Base-by-base conservation (phyloP, 2,113 vertebrate species). In the Shinisaurus crocodilurus region DNA sequence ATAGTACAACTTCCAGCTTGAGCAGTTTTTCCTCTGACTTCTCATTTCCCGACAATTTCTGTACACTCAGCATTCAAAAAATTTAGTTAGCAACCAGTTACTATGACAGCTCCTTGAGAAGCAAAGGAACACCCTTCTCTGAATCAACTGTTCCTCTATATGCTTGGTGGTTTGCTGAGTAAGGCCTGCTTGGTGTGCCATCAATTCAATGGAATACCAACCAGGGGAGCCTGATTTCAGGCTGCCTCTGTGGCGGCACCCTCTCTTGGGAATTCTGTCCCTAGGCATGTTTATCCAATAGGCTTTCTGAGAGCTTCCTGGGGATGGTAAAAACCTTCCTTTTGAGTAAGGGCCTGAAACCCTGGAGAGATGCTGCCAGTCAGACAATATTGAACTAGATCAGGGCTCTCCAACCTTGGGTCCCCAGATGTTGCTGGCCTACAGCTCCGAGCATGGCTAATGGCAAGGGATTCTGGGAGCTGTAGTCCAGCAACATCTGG, bases 71-170 rank as follows among this genome's bases (percentile, higher is more conserved):
- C 85, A 25, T 75, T 86, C 34, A 32, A 60, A 0, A 10, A 5
- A 18, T 7, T 20, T 43, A 43, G 9, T 0, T 8, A 4, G 7
- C 0, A 29, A 37, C 63, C 89, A 54, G 72, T 16, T 48, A 74
- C 40, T 45, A 91, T 48, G 54, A 76, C 63, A 91, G 32, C 63
- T 34, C 74, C 65, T 87, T 84, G 25, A 90, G 81, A 72, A 81
- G 85, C 13, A 29, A 63, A 63, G 34, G 67, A 88, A 82, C 45
- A 37, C 40, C 50, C 50, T 80, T 45, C 9, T 84, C 12, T 65
- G 0, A 81, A 85, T 81, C 90, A 25, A 2, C 8, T 43, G n/a
- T 45, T 40, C 25, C 4, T 79, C 50, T 18, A 23, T 3, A 48
- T 25, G 18, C 74, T n/a, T 18, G 77, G 23, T 43, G 60, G n/a